Base-by-base conservation (phyloP, 2,888 invertebrate species). In the Drosophila flavopinicola region DNA sequence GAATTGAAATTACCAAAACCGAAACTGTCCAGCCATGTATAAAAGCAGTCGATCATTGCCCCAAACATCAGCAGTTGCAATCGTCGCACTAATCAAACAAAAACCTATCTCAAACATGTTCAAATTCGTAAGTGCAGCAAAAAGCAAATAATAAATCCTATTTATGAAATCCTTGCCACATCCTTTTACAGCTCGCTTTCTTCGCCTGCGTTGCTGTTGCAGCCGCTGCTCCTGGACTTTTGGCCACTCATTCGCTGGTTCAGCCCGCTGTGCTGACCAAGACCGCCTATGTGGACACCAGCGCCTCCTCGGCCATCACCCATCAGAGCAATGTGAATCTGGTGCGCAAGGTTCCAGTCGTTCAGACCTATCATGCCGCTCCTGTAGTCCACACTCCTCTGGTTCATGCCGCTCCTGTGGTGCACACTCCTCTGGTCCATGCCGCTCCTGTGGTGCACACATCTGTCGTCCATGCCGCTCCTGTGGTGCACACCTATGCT, bases 191-290 rank as follows among this genome's bases (percentile, higher is more conserved):
- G 87, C 58, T 93, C 92, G 93, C 93, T 92, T 92, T 94, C 91
- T 93, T 93, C 90, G 93, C 93, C 91, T 91, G 94, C 75, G 90
- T 93, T 84, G 93, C 94, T 59, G 82, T 89, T 42, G 90, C 89
- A 32, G 87, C 89, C 49, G 91, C 91, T 57, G 89, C 88, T 58
- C 90, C 90, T 45, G 90, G 90, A 49, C 84, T 88, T 23, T 32
- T 89, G 6, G 74, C 87, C 35, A 70, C 83, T 56, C 90, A 90
- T 47, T 66, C 85, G 10, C 44, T 88, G n/a, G 79, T 90, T 10
- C 88, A 90, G 64, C 88, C 90, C 23, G 84, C 88, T 17, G 66
- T 87, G 45, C 63, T 90, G 52, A 68, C 89, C 32, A 90, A 90
- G 71, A 88, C 90, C 20, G 90, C 89, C 35, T 73, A 87, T 9